Percentiles rank a stretch among this genome's conserved stretches.
phyloP scores from a whole-genome alignment of 37 sponge, comb jelly and placozoan species.

The Chondrosia reniformis region DNA sequence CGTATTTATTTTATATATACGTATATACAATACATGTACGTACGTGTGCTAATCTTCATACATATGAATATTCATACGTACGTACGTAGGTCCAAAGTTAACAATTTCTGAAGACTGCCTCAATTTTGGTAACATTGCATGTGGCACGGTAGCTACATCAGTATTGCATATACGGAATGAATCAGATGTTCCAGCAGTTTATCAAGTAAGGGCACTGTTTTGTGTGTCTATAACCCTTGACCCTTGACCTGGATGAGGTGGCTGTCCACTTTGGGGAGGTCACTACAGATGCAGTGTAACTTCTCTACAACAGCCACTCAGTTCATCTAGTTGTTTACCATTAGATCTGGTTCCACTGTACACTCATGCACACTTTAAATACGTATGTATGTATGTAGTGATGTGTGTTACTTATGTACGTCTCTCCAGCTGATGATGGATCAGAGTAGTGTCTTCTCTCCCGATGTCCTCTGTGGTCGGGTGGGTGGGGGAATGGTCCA shows the following conservation, averaged over 20 bases:
- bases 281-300: too few species aligned
- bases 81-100: slow-evolving; percentile 50
- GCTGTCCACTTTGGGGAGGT: too few species aligned
- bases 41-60: not conserved
- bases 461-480: slow-evolving; percentile 48
- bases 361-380: not conserved
- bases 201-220: slow-evolving; percentile 44
- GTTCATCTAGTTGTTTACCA: not conserved
- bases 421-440: slow-evolving; percentile 21
- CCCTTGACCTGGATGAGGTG: too few species aligned
- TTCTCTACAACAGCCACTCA: too few species aligned
- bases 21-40: not conserved
- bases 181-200: slow-evolving; percentile 51
- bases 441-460: slow-evolving; percentile 62
- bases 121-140: slow-evolving; percentile 62
- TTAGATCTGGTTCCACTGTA: not conserved
- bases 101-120: slow-evolving; percentile 25
- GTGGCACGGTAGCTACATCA: slow-evolving; percentile 43
- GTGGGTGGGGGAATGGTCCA: slow-evolving; percentile 32
- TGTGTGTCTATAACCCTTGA: too few species aligned
- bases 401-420: not conserved
- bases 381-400: not conserved
- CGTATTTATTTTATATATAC: not conserved
- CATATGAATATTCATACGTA: not conserved
- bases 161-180: slow-evolving; percentile 62